These are phyloP conservation scores for Apotomis turbidana DNA, from an alignment of 2,888 invertebrate species.

Conservation along the genomic window DNA sequence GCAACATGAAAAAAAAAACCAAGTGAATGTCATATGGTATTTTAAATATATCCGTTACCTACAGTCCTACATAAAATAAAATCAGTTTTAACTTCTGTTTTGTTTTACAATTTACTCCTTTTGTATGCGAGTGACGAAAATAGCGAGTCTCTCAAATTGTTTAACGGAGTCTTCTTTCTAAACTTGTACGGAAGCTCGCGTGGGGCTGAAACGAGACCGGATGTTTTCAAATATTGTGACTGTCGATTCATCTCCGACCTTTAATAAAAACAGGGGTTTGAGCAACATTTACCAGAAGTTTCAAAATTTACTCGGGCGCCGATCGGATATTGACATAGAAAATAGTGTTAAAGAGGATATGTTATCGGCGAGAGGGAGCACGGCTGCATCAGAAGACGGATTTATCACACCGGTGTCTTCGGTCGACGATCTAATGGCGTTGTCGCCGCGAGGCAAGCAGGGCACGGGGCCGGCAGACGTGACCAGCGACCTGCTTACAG, in stretches of 20 bases:
- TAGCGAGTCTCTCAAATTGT: conserved; percentile 42
- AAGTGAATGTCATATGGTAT: conserved; percentile 35
- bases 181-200: conserved; percentile 13
- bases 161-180: conserved; percentile 28
- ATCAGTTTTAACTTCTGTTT: conserved; percentile 44
- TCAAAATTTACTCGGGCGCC: conserved; percentile 60
- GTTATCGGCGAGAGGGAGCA: conserved; percentile 61
- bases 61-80: conserved; percentile 40
- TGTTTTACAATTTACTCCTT: conserved; percentile 46
- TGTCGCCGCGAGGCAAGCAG: conserved; percentile 65
- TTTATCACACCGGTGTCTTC: conserved; percentile 71
- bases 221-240: conserved; percentile 65
- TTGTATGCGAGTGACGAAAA: conserved; percentile 42
- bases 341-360: conserved; percentile 52
- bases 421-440: conserved; percentile 69
- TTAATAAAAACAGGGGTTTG: conserved; percentile 55
- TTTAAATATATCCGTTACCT: conserved; percentile 43
- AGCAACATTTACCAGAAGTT: conserved; percentile 62
- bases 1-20: conserved; percentile 19
- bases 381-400: conserved; percentile 64
- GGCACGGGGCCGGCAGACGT: conserved; percentile 55
- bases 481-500: conserved; percentile 71
- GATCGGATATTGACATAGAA: conserved; percentile 41
- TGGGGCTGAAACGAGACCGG: conserved; percentile 49
- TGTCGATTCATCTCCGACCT: conserved; percentile 52